Base-by-base conservation (phyloP, 2,113 vertebrate genomes). In the Salminus brasiliensis region DNA sequence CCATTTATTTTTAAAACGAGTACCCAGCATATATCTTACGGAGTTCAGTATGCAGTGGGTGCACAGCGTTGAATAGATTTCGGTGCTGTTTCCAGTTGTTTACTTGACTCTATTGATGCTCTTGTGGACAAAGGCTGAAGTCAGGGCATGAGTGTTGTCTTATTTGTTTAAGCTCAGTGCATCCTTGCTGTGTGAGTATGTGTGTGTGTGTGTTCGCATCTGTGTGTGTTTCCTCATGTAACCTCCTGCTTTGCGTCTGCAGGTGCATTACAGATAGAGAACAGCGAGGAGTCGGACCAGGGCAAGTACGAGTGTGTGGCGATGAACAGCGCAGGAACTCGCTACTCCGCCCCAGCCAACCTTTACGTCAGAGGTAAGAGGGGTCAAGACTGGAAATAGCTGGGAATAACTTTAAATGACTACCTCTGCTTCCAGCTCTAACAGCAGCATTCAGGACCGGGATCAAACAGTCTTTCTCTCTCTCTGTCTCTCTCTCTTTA, bases 231-330 rank as follows among this genome's bases (percentile, higher is more conserved):
- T 63, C 49, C 41, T 69, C 30, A 79, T 21, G 30, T 55, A 72
- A 76, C 53, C 16, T 45, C 43, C 69, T 85, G 29, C 67, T 81
- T 89, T 91, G 89, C 89, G 27, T 87, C 84, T 88, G 68, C 94
- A 99, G 98, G 98, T 89, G 98, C 97, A 13, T 94, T 99, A 76
- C 98, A 99, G 90, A 98, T 99, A 73, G 98, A 99, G 88, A 97
- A 96, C 93, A 99, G 98, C 0, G 96, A 99, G 89, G 97, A 99
- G 86, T 96, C 96, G 0, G 98, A 99, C 93, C 97, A 99, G 93
- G 98, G 98, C 86, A 99, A 99, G 93, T 99, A 99, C 0, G 97
- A 99, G 87, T 99, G 98, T 52, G 96, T 99, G 87, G 96, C 97
- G 9, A 95, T 95, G 87, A 99, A 99, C 95, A 95, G 94, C 0